Evolutionary conservation across 2,113 vertebrate genomes (phyloP), one percentile per base, ranked within the genome.

Genomic region (Nibea coibor): DNA sequence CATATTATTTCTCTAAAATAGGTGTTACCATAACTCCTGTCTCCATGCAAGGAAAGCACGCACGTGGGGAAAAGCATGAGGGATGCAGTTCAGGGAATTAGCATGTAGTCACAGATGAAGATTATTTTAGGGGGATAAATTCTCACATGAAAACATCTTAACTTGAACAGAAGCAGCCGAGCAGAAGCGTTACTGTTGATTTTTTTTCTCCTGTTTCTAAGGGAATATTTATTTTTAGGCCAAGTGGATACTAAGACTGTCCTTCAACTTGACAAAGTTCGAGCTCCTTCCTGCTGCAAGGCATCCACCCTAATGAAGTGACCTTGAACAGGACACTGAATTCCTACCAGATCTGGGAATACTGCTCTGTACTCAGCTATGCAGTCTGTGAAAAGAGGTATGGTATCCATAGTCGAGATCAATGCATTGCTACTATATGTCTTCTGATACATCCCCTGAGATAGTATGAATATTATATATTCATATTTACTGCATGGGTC

Each of bases 291-390:
- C 67, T 48, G 31, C 58, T 47, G 24, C 15, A 19, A 57, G 28
- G 16, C 62, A 56, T 78, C 63, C 16, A 8, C 47, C 35, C 24
- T 2, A 28, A 54, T 26, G 19, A 71, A 64, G 43, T 64, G 70
- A 88, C 83, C 85, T 81, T 87, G 75, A 75, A 74, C 28, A 57
- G 61, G 75, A 82, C 81, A 61, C 31, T 45, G 67, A 47, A 75
- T 80, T 47, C 68, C 42, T 14, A 20, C 4, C 26, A 62, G 63
- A 56, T 72, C 66, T 1, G n/a, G 72, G 45, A 81, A 74, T 26
- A 43, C 39, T 3, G 62, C 53, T 58, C 20, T 15, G 35, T 16
- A 8, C 45, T 50, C 50, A 14, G 54, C 51, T 51, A 47, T 53
- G 68, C 58, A 82, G 45, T 47, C 67, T 6, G 51, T 76, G 65